Conservation (phyloP, 2,888 invertebrate genomes). For the Brachyptera risi region DNA sequence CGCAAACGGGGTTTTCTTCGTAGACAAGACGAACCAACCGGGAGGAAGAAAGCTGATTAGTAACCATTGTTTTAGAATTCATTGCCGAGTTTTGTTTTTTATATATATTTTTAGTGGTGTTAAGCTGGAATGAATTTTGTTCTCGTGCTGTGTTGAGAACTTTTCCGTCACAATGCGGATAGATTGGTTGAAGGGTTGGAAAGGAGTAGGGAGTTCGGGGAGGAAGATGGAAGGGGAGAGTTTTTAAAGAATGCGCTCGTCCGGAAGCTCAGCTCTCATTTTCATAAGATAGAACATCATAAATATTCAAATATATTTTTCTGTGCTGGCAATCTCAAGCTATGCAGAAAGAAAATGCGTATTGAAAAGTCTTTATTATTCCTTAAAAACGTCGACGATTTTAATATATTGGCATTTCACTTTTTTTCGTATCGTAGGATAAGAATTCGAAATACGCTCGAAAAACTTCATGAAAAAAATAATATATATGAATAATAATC, state of each 20-base stretch:
- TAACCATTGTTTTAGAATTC: constrained; percentile 33
- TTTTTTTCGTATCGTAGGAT: no score
- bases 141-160: constrained; percentile 8
- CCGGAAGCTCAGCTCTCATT: constrained; percentile 32
- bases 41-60: constrained; percentile 31
- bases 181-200: constrained; percentile 20
- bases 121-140: constrained; percentile 31
- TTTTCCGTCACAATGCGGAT: constrained; percentile 21
- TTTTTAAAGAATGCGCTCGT: constrained; percentile 29
- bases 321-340: constrained; percentile 1
- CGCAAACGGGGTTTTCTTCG: no score
- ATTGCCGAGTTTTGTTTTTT: constrained; percentile 15
- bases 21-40: background rate
- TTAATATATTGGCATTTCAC: background rate
- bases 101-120: constrained; percentile 27
- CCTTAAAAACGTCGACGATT: no score
- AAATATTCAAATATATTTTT: constrained; percentile 32
- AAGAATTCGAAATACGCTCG: no score
- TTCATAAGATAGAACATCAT: constrained; percentile 33
- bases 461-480: no score
- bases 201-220: background rate
- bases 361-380: background rate
- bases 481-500: no score
- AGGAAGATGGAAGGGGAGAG: background rate
- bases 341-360: background rate